Conservation (phyloP, 2,888 invertebrate species). For the Hecatera dysodea region DNA sequence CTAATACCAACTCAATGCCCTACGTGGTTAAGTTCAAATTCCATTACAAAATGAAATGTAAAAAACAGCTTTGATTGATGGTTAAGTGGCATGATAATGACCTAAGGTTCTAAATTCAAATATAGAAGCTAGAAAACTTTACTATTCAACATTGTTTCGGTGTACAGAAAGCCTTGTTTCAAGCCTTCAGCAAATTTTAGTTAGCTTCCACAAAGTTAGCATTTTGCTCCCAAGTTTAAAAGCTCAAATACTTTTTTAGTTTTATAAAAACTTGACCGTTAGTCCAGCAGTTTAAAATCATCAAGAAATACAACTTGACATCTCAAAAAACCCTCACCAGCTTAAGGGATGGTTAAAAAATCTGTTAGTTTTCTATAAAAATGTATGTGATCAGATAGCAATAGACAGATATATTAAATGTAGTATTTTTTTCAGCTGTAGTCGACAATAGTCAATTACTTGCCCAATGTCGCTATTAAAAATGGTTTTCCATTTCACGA, state of each 20-base stretch:
- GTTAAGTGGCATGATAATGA: no score
- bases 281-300: neutral
- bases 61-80: neutral
- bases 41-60: neutral
- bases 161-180: neutral
- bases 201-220: neutral
- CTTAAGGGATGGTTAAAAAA: neutral
- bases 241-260: neutral
- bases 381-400: slow-evolving; percentile 22
- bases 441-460: slow-evolving; percentile 63
- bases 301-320: neutral
- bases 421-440: slow-evolving; percentile 54
- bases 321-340: no score
- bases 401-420: slow-evolving; percentile 24
- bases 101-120: slow-evolving; percentile 11
- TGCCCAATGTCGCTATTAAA: slow-evolving; percentile 52
- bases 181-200: neutral
- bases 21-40: neutral
- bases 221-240: neutral
- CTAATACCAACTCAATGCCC: neutral
- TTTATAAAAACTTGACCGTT: neutral
- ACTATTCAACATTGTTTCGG: neutral
- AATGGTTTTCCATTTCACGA: slow-evolving; percentile 32
- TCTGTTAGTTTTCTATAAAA: neutral
- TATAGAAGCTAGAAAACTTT: neutral